phyloP scores from a whole-genome alignment of 2,113 vertebrate genomes.

The Syngnathus floridae region DNA sequence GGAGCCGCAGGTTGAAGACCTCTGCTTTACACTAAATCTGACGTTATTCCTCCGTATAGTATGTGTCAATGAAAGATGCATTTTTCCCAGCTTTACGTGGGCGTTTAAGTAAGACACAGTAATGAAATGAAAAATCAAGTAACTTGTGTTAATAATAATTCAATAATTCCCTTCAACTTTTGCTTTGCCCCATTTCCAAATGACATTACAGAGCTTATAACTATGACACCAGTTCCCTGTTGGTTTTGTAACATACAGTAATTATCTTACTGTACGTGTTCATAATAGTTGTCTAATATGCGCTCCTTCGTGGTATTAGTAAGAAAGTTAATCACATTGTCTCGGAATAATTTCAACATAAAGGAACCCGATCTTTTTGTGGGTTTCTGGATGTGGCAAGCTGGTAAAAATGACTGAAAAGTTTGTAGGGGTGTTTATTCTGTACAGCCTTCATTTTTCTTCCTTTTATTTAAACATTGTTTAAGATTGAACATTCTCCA shows the following conservation, averaged over 20 bases:
- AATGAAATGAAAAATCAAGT: neutral
- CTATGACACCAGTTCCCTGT: neutral
- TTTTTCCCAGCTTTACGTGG: neutral
- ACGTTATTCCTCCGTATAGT: neutral
- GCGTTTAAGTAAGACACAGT: neutral
- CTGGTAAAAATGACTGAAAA: neutral
- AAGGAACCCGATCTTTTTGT: constrained; percentile 12
- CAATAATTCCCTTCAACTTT: neutral
- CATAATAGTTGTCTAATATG: neutral
- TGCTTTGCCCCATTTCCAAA: neutral
- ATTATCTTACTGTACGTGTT: neutral
- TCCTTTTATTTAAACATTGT: neutral
- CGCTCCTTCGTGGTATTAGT: neutral
- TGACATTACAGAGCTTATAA: neutral
- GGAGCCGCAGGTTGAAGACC: no score
- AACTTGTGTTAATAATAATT: neutral
- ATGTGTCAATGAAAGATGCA: neutral
- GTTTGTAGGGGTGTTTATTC: neutral
- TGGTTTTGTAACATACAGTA: neutral
- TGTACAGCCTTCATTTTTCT: neutral
- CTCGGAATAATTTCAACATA: constrained; percentile 11
- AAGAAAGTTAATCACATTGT: constrained; percentile 4
- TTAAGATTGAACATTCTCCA: neutral
- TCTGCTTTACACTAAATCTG: no score
- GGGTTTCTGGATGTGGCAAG: constrained; percentile 12